phyloP scores from a whole-genome alignment of 2,797 vertebrate species.

The Pangasius djambal region DNA sequence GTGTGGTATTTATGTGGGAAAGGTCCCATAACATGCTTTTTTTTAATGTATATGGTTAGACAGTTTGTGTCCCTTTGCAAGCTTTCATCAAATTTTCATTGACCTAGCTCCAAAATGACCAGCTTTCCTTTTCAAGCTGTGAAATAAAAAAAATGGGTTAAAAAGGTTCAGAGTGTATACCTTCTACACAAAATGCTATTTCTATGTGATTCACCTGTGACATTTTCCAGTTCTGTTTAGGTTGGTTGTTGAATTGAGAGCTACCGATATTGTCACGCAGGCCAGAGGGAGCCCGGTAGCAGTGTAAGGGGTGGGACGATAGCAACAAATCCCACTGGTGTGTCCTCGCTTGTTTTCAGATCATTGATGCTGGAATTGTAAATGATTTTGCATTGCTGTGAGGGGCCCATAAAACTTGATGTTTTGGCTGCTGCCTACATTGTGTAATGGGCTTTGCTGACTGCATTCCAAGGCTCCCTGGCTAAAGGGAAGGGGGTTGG shows the following conservation, averaged over 20 bases:
- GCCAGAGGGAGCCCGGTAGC: slow-evolving; percentile 6
- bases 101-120: not conserved
- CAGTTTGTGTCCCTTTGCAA: not conserved
- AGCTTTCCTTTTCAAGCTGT: not conserved
- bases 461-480: slow-evolving; percentile 54
- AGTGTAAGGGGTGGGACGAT: slow-evolving; percentile 7
- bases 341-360: slow-evolving; percentile 36
- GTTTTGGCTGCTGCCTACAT: slow-evolving; percentile 54
- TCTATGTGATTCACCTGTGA: not conserved
- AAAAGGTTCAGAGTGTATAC: not conserved
- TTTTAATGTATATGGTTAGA: not conserved
- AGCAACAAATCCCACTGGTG: slow-evolving; percentile 27
- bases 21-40: not conserved
- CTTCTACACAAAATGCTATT: not conserved
- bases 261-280: slow-evolving; percentile 13
- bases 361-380: slow-evolving; percentile 46
- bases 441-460: slow-evolving; percentile 56
- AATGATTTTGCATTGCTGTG: slow-evolving; percentile 50
- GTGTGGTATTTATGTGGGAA: not conserved
- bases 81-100: not conserved
- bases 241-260: not conserved
- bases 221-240: not conserved
- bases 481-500: slow-evolving; percentile 28
- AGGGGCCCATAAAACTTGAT: slow-evolving; percentile 53
- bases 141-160: not conserved